A percentile compares a stretch with the other conserved stretches of the same genome.
phyloP scores from a whole-genome alignment of 2,888 invertebrate genomes.

The Rugalucina vietnamica region DNA sequence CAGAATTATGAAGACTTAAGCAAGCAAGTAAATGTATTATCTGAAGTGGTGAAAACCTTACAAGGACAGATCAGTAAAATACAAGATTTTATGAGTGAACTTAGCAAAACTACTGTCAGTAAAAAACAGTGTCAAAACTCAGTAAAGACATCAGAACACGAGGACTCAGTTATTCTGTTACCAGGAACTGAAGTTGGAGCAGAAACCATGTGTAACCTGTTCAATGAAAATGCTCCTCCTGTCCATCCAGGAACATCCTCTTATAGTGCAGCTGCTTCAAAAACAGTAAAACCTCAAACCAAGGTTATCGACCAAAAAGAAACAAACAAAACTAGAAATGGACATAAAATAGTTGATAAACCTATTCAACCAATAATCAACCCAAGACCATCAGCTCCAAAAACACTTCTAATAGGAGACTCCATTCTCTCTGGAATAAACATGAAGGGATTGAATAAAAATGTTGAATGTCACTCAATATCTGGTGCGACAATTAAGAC shows the following conservation, averaged over 20 bases:
- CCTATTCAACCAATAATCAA: no score
- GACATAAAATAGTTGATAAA: no score
- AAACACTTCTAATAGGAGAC: neutral
- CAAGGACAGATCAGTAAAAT: neutral
- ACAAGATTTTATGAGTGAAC: neutral
- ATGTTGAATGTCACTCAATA: neutral
- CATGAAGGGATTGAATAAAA: neutral
- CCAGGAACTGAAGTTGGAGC: neutral
- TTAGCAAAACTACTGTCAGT: neutral
- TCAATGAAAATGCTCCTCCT: neutral
- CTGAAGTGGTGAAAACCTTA: neutral
- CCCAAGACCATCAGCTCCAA: no score
- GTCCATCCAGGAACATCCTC: neutral
- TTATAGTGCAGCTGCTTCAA: neutral
- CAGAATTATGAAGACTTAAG: neutral
- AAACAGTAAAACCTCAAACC: neutral
- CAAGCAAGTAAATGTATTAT: neutral
- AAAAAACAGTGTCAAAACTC: neutral
- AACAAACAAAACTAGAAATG: neutral
- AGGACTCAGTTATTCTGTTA: neutral
- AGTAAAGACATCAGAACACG: neutral
- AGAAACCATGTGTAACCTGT: neutral
- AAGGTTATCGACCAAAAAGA: neutral
- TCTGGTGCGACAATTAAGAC: neutral
- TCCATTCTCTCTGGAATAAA: slow-evolving; percentile 1